A percentile compares a stretch with the other conserved stretches of the same genome.
These are phyloP conservation scores for Equus quagga DNA, from an alignment of 2,113 vertebrate genomes.

Conservation along the genomic window DNA sequence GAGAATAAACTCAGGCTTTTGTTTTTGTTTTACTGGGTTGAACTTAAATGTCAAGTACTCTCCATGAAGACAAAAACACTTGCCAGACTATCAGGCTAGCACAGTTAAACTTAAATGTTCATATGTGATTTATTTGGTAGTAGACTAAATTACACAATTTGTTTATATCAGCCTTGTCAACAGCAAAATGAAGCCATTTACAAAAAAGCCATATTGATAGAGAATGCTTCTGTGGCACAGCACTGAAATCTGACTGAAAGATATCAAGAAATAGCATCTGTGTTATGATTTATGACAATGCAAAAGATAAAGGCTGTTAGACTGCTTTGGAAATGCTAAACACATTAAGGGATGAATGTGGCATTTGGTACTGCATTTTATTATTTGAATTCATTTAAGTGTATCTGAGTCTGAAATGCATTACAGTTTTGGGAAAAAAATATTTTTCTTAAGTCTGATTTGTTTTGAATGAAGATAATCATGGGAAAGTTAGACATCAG, in stretches of 20 bases:
- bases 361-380: conserved; percentile 42
- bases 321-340: conserved; percentile 53
- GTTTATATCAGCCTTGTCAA: conserved; percentile 73
- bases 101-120: conserved; percentile 65
- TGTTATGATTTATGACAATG: conserved; percentile 72
- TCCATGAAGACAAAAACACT: conserved; percentile 58
- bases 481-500: conserved; percentile 64
- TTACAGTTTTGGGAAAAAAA: conserved; percentile 28
- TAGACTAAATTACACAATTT: conserved; percentile 63
- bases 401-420: conserved; percentile 51
- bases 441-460: conserved; percentile 67
- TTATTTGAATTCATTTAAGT: conserved; percentile 65
- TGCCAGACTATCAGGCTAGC: conserved; percentile 50
- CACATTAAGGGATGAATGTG: conserved; percentile 17
- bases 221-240: conserved; percentile 20
- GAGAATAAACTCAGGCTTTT: conserved; percentile 14
- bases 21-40: conserved; percentile 61
- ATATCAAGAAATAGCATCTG: conserved; percentile 73
- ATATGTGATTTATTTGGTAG: conserved; percentile 69
- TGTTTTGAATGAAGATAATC: conserved; percentile 65
- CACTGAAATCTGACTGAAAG: conserved; percentile 61
- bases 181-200: conserved; percentile 67
- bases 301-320: conserved; percentile 56
- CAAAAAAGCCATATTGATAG: conserved; percentile 58
- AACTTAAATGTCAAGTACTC: conserved; percentile 62